A percentile compares a stretch with the other conserved stretches of the same genome.
Evolutionary conservation across 2,113 vertebrate species (phyloP).

Genomic region (Gymnogyps californianus): DNA sequence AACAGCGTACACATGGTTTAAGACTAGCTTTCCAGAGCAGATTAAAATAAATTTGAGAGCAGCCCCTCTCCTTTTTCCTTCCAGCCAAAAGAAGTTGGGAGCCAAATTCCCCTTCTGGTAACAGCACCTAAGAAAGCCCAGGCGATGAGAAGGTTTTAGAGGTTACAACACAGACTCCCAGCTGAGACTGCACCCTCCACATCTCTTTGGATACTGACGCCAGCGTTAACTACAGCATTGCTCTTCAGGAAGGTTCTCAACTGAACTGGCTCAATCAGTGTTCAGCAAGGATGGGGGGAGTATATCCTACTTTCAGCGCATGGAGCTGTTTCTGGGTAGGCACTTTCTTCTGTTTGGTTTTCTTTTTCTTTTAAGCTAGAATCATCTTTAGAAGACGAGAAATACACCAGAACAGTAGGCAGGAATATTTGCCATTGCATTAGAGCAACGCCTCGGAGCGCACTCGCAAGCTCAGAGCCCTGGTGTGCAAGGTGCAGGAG

Average conservation of each 20-base stretch:
- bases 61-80: neutral
- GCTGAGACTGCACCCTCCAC: neutral
- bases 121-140: neutral
- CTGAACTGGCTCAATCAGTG: neutral
- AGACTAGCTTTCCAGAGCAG: neutral
- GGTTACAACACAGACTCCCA: neutral
- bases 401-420: neutral
- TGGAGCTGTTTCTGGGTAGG: neutral
- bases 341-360: neutral
- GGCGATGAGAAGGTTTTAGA: neutral
- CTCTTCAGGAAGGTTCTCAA: neutral
- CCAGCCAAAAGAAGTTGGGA: neutral
- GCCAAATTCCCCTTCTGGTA: neutral
- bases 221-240: rapidly evolving
- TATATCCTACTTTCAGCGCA: neutral
- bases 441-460: neutral
- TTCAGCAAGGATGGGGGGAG: neutral
- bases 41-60: neutral
- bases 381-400: neutral
- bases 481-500: neutral
- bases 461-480: neutral
- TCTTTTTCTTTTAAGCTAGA: neutral
- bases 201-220: neutral
- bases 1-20: neutral
- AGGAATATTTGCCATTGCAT: neutral